Percentiles rank a stretch among this genome's conserved stretches.
These are phyloP conservation scores for Eupsilia transversa DNA, from an alignment of 2,888 invertebrate species.

Conservation along the genomic window DNA sequence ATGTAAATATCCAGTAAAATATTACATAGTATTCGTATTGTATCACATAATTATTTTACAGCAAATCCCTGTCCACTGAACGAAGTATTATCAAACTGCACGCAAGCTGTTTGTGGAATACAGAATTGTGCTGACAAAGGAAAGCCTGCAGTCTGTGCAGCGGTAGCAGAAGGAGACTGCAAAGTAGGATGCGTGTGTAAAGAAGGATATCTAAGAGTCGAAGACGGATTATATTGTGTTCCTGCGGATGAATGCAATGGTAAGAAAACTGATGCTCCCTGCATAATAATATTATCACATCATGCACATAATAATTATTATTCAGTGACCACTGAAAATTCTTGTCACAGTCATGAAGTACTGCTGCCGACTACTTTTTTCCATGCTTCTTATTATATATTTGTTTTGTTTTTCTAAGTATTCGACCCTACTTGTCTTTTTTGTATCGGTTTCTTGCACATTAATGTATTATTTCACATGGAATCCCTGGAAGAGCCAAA, in stretches of 20 bases:
- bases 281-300: too few species aligned
- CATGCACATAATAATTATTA: too few species aligned
- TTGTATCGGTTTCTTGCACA: too few species aligned
- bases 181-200: neutral
- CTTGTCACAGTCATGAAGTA: too few species aligned
- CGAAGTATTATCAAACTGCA: slow-evolving; percentile 3
- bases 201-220: slow-evolving; percentile 1
- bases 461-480: too few species aligned
- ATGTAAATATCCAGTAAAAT: neutral
- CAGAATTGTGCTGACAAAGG: neutral
- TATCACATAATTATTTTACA: neutral
- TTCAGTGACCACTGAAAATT: too few species aligned
- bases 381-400: too few species aligned
- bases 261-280: neutral
- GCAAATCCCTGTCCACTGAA: neutral
- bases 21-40: too few species aligned
- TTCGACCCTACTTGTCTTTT: too few species aligned
- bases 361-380: too few species aligned
- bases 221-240: neutral
- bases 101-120: slow-evolving; percentile 1
- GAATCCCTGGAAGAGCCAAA: too few species aligned
- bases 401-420: too few species aligned
- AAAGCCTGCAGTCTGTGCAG: neutral
- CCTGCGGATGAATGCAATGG: neutral
- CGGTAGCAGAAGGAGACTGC: neutral